Percentiles rank a stretch among this genome's conserved stretches.
Conservation (phyloP, 2,113 vertebrate genomes). For the Morone chrysops region DNA sequence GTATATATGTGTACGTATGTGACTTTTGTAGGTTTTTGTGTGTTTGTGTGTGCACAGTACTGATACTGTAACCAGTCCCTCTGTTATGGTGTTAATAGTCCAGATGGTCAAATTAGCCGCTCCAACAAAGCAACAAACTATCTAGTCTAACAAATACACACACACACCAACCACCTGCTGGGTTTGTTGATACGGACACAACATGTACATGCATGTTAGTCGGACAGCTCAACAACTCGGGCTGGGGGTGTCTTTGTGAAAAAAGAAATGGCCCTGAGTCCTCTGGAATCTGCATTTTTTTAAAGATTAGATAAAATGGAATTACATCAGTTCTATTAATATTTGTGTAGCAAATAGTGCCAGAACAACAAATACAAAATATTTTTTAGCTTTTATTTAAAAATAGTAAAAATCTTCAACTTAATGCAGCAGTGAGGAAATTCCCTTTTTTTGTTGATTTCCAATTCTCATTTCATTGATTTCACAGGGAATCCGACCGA, state of each 20-base stretch:
- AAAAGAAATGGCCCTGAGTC: conserved; percentile 40
- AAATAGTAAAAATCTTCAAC: background rate
- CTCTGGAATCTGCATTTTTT: conserved; percentile 12
- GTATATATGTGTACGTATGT: conserved; percentile 25
- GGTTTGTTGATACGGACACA: conserved; percentile 66
- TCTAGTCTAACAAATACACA: conserved; percentile 53
- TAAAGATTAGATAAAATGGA: background rate
- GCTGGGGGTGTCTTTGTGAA: conserved; percentile 31
- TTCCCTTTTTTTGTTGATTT: no score
- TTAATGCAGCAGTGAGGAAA: background rate
- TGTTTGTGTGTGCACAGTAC: conserved; percentile 32
- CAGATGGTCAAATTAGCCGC: conserved; percentile 84
- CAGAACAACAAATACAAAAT: background rate
- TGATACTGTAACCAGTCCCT: conserved; percentile 78
- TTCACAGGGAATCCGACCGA: no score
- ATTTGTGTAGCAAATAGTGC: background rate
- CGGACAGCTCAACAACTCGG: conserved; percentile 34
- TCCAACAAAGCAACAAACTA: conserved; percentile 85
- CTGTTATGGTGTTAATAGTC: conserved; percentile 76
- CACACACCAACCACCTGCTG: conserved; percentile 69
- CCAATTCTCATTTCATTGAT: no score
- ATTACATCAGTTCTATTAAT: background rate
- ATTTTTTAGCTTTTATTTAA: background rate
- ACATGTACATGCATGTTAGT: conserved; percentile 71
- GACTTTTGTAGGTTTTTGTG: conserved; percentile 21